These are phyloP conservation scores for Melozone crissalis DNA, from an alignment of 2,113 vertebrate species.

Conservation along the genomic window DNA sequence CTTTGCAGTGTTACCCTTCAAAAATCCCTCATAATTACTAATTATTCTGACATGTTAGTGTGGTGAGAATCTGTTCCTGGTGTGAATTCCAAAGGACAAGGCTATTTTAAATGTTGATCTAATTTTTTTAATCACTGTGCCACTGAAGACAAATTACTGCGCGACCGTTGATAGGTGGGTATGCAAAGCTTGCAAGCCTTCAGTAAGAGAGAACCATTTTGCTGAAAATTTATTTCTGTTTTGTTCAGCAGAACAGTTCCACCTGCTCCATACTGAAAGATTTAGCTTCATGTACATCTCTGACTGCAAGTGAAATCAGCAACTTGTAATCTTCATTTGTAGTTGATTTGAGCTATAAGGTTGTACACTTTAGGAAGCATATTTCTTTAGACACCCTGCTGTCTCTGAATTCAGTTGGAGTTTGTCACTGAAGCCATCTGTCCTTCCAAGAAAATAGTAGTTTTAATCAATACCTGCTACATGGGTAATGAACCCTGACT, in stretches of 20 bases:
- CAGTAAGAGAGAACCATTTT: not conserved
- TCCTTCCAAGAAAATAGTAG: not conserved
- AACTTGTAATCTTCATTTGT: not conserved
- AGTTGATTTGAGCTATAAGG: not conserved
- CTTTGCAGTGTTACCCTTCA: not conserved
- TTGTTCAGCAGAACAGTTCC: not conserved
- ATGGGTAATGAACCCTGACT: not conserved
- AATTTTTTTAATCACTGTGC: constrained; percentile 1
- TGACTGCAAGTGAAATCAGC: not conserved
- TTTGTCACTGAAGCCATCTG: not conserved
- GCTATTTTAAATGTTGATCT: not conserved
- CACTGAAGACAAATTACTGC: not conserved
- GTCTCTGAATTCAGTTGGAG: not conserved
- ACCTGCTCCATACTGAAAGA: not conserved
- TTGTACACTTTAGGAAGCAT: not conserved
- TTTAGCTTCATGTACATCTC: not conserved
- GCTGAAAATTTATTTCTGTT: constrained; percentile 13
- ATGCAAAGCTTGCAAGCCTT: not conserved
- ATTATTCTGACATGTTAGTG: not conserved
- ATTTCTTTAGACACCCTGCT: not conserved
- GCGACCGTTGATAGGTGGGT: not conserved
- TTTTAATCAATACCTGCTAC: not conserved
- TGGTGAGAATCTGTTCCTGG: not conserved
- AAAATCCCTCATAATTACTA: not conserved
- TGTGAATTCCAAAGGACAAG: constrained; percentile 4